Percentiles rank a stretch among this genome's conserved stretches.
These are phyloP conservation scores for Tinea pellionella DNA, from an alignment of 2,888 invertebrate species.

Conservation along the genomic window DNA sequence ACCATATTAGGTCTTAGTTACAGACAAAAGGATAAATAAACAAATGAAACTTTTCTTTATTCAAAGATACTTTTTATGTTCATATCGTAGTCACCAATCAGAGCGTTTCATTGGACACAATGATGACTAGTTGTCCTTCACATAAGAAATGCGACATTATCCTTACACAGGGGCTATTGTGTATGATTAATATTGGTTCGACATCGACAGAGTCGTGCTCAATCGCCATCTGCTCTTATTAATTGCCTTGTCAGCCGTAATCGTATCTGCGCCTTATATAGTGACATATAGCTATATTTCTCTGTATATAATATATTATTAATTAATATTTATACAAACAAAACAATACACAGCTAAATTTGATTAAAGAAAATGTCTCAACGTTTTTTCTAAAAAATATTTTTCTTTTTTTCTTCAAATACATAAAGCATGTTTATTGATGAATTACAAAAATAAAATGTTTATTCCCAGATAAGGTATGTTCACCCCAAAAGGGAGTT, in stretches of 20 bases:
- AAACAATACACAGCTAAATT: too few relatives aligned
- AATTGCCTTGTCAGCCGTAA: slow-evolving; percentile 64
- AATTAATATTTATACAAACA: background rate
- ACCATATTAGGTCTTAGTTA: too few relatives aligned
- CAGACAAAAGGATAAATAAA: too few relatives aligned
- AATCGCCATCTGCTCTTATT: slow-evolving; percentile 68
- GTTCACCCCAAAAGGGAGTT: background rate
- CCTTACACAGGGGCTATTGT: slow-evolving; percentile 8
- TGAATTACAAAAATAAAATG: too few relatives aligned
- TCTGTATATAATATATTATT: slow-evolving; percentile 19
- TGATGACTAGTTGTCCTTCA: background rate
- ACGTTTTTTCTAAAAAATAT: too few relatives aligned
- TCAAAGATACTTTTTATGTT: background rate
- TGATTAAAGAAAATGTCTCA: too few relatives aligned
- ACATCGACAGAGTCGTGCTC: slow-evolving; percentile 59
- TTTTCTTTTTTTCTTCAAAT: too few relatives aligned
- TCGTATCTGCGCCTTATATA: slow-evolving; percentile 31
- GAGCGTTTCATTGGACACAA: slow-evolving; percentile 7
- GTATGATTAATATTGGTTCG: slow-evolving; percentile 63
- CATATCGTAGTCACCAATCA: background rate
- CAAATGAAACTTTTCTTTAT: too few relatives aligned
- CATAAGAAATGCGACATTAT: slow-evolving; percentile 10
- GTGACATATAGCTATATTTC: slow-evolving; percentile 23
- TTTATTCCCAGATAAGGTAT: too few relatives aligned
- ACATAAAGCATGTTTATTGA: too few relatives aligned